phyloP scores from a whole-genome alignment of 1,140 invertebrate genomes.

The Maconellicoccus hirsutus region DNA sequence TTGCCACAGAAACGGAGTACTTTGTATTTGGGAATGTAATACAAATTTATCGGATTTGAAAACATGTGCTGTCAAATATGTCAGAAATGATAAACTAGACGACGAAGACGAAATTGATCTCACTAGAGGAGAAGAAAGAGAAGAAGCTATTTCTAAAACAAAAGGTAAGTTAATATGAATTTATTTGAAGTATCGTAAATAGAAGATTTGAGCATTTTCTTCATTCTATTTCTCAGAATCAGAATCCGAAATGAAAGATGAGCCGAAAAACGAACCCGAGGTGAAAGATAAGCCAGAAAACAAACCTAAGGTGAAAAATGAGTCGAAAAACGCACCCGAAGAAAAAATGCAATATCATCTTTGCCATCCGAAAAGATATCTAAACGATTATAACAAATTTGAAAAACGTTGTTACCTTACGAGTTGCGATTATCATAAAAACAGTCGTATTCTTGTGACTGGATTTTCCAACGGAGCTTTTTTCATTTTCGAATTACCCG shows the following conservation, averaged over 20 bases:
- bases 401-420: neutral
- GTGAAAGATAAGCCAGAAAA: too few species aligned
- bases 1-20: conserved; percentile 44
- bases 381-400: conserved; percentile 13
- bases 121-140: conserved; percentile 38
- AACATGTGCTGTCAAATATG: conserved; percentile 37
- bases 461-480: conserved; percentile 74
- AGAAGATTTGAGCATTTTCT: too few species aligned
- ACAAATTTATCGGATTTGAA: conserved; percentile 50
- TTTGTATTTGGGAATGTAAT: conserved; percentile 81
- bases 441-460: conserved; percentile 64
- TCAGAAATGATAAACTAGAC: conserved; percentile 37
- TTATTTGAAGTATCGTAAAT: too few species aligned
- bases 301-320: too few species aligned
- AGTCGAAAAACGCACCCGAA: neutral
- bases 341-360: neutral
- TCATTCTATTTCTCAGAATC: neutral
- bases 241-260: too few species aligned
- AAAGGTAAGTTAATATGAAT: conserved; percentile 33
- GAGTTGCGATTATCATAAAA: conserved; percentile 59
- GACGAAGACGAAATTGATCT: conserved; percentile 48
- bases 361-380: neutral
- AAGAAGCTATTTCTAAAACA: conserved; percentile 36
- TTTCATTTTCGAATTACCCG: conserved; percentile 84
- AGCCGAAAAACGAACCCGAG: too few species aligned